A percentile compares a stretch with the other conserved stretches of the same genome.
Evolutionary conservation across 1,140 invertebrate genomes (phyloP).

Genomic region (Habropoda laboriosa): DNA sequence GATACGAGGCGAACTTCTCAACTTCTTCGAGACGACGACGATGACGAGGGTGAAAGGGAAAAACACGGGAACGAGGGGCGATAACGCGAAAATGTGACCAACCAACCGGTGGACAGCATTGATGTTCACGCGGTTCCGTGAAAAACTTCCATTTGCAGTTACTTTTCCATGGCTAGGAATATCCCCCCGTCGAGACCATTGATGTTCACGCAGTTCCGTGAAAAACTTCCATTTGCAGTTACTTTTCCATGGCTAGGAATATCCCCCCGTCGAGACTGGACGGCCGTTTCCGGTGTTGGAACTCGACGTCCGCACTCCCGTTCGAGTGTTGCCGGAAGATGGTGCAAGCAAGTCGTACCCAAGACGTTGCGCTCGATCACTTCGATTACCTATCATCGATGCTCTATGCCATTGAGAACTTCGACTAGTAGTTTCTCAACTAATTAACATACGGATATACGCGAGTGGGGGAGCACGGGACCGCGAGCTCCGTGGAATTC

Average conservation of each 20-base stretch:
- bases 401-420: neutral
- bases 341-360: neutral
- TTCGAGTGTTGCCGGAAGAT: neutral
- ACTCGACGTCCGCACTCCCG: neutral
- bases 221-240: slow-evolving; percentile 41
- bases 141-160: slow-evolving; percentile 41
- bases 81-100: slow-evolving; percentile 14
- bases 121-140: neutral
- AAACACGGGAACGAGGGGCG: neutral
- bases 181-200: neutral
- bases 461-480: neutral
- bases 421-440: slow-evolving; percentile 14
- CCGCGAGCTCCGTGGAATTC: neutral
- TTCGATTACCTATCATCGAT: slow-evolving; percentile 11
- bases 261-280: neutral
- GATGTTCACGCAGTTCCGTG: too few species aligned
- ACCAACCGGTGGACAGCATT: neutral
- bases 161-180: slow-evolving; percentile 6
- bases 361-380: slow-evolving; percentile 4
- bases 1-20: neutral
- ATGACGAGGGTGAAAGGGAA: neutral
- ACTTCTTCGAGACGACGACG: neutral
- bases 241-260: slow-evolving; percentile 6
- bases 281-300: neutral
- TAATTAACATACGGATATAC: slow-evolving; percentile 40